Conservation (phyloP, 2,888 invertebrate genomes). For the Sipha maydis region DNA sequence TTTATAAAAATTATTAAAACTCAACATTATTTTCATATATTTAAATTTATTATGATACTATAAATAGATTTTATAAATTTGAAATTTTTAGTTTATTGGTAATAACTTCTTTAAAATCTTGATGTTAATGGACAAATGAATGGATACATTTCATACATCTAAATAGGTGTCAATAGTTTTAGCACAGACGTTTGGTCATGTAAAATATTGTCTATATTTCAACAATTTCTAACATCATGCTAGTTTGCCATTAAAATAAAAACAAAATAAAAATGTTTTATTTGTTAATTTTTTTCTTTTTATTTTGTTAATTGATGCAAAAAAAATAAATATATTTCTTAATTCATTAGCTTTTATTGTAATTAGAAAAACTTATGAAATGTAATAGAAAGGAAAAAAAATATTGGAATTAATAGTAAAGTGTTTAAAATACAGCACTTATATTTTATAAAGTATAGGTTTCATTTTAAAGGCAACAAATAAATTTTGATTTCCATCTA, state of each 20-base stretch:
- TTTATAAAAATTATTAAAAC: constrained; percentile 26
- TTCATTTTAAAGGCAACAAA: constrained; percentile 58
- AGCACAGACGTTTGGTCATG: constrained; percentile 21
- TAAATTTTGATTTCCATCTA: constrained; percentile 33
- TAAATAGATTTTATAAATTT: constrained; percentile 28
- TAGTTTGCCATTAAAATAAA: constrained; percentile 58
- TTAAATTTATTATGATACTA: constrained; percentile 45
- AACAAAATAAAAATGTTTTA: constrained; percentile 23
- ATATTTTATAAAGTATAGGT: background rate
- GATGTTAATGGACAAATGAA: constrained; percentile 29
- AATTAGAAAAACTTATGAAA: background rate
- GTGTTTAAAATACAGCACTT: background rate
- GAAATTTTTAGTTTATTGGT: constrained; percentile 18
- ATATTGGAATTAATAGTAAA: background rate
- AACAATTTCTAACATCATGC: constrained; percentile 47
- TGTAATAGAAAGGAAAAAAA: background rate
- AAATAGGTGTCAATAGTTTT: constrained; percentile 52
- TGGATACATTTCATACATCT: constrained; percentile 55
- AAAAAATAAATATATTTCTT: constrained; percentile 15
- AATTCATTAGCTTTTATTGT: constrained; percentile 10
- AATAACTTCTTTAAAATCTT: constrained; percentile 46
- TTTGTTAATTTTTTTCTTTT: background rate
- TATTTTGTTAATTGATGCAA: constrained; percentile 25
- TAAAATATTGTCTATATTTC: constrained; percentile 43
- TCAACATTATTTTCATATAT: constrained; percentile 24